phyloP scores from a whole-genome alignment of 1,140 invertebrate genomes.

The Neocloeon triangulifer region DNA sequence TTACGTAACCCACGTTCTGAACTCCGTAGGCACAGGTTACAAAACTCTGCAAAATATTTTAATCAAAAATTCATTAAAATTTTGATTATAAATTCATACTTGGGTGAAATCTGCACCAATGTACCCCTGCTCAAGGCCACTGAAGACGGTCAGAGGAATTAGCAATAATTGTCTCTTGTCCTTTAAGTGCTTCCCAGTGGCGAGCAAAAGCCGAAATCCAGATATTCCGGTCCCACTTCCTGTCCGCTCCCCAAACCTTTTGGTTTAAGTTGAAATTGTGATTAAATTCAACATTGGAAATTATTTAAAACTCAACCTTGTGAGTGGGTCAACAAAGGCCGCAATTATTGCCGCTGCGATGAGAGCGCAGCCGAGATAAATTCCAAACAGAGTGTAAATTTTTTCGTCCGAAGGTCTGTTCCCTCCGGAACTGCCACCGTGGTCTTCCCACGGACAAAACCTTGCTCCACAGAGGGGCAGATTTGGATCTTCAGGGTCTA shows the following conservation, averaged over 20 bases:
- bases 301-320: conserved; percentile 28
- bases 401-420: conserved; percentile 54
- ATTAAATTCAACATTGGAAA: conserved; percentile 4
- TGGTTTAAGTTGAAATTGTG: conserved; percentile 10
- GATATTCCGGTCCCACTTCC: conserved; percentile 40
- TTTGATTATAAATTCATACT: conserved; percentile 25
- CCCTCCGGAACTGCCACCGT: conserved; percentile 35
- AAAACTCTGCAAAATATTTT: conserved; percentile 41
- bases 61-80: too few relatives aligned
- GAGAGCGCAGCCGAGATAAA: conserved; percentile 69
- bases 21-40: conserved; percentile 80
- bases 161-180: conserved; percentile 77
- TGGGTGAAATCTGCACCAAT: conserved; percentile 85
- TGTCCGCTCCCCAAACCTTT: conserved; percentile 48
- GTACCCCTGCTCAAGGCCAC: conserved; percentile 92
- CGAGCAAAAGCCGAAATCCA: conserved; percentile 60
- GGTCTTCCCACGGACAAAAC: conserved; percentile 44
- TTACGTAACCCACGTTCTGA: conserved; percentile 77
- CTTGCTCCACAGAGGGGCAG: conserved; percentile 53
- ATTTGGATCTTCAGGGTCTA: conserved; percentile 23
- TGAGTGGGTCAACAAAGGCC: conserved; percentile 70
- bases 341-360: conserved; percentile 67
- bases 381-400: conserved; percentile 67
- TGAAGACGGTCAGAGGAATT: conserved; percentile 88
- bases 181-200: conserved; percentile 75